Evolutionary conservation across 2,797 vertebrate species (phyloP), one percentile per base, ranked within the genome.

Genomic region (Rhinophrynus dorsalis): DNA sequence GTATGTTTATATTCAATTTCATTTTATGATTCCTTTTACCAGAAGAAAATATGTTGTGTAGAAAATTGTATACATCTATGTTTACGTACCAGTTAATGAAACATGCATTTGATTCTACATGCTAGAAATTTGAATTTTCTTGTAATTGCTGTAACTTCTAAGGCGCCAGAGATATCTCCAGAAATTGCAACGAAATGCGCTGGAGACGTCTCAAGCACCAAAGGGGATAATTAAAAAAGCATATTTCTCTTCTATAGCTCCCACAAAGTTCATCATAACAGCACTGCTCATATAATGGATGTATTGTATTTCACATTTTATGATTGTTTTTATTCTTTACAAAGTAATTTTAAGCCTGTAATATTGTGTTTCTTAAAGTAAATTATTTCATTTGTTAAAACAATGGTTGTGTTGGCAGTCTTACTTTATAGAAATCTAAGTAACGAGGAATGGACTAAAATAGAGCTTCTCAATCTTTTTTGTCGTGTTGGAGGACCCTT

Each of bases 361-460:
- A 61, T 48, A 67, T 47, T 67, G 52, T 67, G 52, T 67, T 50
- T 15, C 40, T 45, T 52, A 61, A 54, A 61, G 67, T 69, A 69
- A 69, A 69, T 69, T 69, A 69, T 61, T 69, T 61, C 26, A 61
- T 52, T 68, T 60, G 56, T 20, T 68, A 68, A 68, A 66, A 61
- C 7, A 44, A 33, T 1, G 33, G 4, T 18, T 37, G 60, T 44
- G 67, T 69, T 17, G 18, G 7, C 17, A 8, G 18, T 38, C 17
- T 50, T 57, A 2, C 32, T 42, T 50, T 11, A n/a, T n/a, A n/a
- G n/a, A n/a, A n/a, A n/a, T n/a, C n/a, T n/a, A n/a, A n/a, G n/a
- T n/a, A n/a, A n/a, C n/a, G n/a, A n/a, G n/a, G n/a, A n/a, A n/a
- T n/a, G n/a, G n/a, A n/a, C n/a, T n/a, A n/a, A n/a, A n/a, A n/a